Conservation (phyloP, 2,797 vertebrate genomes). For the Pseudotriccus pelzelni region DNA sequence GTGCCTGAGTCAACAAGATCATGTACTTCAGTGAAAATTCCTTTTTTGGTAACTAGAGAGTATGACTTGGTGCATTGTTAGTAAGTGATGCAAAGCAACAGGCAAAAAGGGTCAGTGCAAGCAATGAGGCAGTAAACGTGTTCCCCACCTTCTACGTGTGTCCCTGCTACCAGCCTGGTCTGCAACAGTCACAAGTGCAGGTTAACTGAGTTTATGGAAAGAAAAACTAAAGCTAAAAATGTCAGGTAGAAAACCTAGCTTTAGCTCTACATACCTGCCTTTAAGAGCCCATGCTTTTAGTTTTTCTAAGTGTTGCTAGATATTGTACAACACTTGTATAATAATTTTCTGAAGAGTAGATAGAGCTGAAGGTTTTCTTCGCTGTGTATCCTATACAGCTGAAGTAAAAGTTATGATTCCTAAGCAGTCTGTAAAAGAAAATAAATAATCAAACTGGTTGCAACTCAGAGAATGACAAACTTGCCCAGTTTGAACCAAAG, state of each 20-base stretch:
- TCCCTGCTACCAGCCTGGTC: background rate
- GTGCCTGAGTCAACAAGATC: constrained; percentile 60
- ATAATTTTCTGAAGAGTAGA: background rate
- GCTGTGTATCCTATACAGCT: background rate
- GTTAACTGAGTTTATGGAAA: background rate
- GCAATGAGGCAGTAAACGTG: background rate
- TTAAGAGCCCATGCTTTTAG: background rate
- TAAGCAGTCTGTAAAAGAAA: background rate
- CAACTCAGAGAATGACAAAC: background rate
- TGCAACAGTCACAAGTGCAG: background rate
- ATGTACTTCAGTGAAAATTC: constrained; percentile 64
- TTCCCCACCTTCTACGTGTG: background rate
- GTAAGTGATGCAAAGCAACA: constrained; percentile 53
- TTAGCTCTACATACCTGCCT: background rate
- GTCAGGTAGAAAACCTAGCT: background rate
- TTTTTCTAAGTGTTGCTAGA: background rate
- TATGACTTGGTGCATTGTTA: constrained; percentile 35
- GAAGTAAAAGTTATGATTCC: background rate
- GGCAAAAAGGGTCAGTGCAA: background rate
- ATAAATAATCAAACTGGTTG: background rate
- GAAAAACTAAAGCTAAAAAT: background rate
- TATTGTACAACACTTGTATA: background rate
- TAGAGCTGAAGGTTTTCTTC: background rate
- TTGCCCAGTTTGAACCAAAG: background rate
- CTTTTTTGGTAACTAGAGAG: constrained; percentile 74